Evolutionary conservation across 2,797 vertebrate genomes (phyloP).

Genomic region (Ispidina picta): DNA sequence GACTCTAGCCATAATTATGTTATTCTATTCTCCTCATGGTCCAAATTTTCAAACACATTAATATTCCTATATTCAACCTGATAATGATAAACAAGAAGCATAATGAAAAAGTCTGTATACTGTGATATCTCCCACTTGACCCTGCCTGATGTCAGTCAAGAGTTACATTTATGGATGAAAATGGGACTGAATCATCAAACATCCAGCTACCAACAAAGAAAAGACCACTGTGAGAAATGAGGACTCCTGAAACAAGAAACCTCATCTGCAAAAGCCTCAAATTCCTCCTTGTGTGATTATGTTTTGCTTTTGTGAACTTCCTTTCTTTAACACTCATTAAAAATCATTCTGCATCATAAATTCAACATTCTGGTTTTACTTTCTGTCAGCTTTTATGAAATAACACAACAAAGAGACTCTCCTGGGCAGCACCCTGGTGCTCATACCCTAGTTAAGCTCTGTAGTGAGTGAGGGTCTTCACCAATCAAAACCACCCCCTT

Average conservation of each 20-base stretch:
- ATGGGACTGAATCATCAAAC: neutral
- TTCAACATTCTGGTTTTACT: neutral
- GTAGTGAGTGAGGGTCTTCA: accelerated
- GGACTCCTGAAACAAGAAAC: neutral
- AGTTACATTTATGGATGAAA: neutral
- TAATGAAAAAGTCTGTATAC: neutral
- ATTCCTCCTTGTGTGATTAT: neutral
- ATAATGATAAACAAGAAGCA: neutral
- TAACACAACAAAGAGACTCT: neutral
- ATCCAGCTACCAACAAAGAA: neutral
- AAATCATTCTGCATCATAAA: neutral
- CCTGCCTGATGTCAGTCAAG: neutral
- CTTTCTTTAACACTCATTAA: neutral
- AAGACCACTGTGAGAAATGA: neutral
- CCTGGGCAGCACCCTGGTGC: accelerated
- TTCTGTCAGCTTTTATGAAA: neutral
- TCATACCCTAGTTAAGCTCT: neutral
- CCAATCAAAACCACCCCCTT: accelerated
- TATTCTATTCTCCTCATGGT: neutral
- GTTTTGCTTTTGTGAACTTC: neutral
- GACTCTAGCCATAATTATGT: neutral
- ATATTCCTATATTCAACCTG: neutral
- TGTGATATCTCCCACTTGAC: neutral
- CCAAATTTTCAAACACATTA: neutral
- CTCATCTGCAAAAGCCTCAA: neutral